Evolutionary conservation across 2,888 invertebrate species (phyloP), one percentile per base, ranked within the genome.

Genomic region (Scaptomyza reducta): DNA sequence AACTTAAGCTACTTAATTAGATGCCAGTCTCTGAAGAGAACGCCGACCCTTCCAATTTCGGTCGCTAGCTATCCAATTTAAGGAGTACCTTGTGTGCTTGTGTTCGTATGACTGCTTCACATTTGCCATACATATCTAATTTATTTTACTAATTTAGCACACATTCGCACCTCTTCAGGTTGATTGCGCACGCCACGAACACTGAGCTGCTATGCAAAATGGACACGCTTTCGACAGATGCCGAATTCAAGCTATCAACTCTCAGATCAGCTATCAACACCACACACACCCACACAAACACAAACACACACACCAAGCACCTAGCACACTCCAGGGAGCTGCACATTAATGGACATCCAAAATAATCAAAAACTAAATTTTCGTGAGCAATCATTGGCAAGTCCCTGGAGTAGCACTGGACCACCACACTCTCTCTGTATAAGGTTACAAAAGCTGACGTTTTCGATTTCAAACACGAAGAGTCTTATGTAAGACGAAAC

Each of bases 361-460:
- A 40, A 83, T 88, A 85, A 85, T 85, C 88, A 88, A 87, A 84
- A 80, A 87, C 84, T 75, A 80, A 78, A 80, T 74, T 79, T 84
- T 78, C 71, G 61, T 67, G 29, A 46, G 67, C 46, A 62, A 38
- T 60, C 65, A 58, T 55, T 60, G 58, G 53, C 57, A 47, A 50
- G 56, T 79, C 75, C 74, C 78, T 46, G 14, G 75, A 78, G 82
- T 14, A 14, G 18, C 44, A 54, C 42, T 13, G 22, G 14, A 35
- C 45, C 42, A 29, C 5, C 44, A 33, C 18, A 27, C 11, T 29
- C 18, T 47, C 11, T 29, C 18, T 47, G 11, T 42, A 47, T 53
- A 57, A 47, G 42, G 51, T 53, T 73, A 68, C 58, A 69, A 55
- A 72, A 76, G 62, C 74, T 73, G 79, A 79, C 73, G 75, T 46